Conservation (phyloP, 2,113 vertebrate species). For the Leptocoma aspasia region DNA sequence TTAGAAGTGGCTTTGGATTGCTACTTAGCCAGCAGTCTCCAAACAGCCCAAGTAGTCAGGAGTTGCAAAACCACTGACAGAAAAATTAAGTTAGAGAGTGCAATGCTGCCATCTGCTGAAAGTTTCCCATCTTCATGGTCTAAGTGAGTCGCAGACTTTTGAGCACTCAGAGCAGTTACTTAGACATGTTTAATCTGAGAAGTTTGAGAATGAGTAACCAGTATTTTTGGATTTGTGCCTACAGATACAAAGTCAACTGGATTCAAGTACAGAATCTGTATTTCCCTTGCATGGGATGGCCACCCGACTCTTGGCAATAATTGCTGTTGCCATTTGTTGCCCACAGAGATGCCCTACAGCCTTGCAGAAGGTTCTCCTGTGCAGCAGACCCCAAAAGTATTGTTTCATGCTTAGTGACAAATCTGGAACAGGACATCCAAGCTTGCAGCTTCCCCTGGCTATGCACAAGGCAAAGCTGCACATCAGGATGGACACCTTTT, state of each 20-base stretch:
- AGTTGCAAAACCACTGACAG: not conserved
- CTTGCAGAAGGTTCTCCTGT: not conserved
- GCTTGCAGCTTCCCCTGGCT: not conserved
- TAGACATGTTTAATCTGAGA: not conserved
- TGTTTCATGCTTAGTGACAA: not conserved
- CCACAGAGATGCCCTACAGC: accelerated
- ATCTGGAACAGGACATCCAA: not conserved
- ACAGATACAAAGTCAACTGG: not conserved
- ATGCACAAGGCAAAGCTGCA: not conserved
- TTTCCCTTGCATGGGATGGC: not conserved
- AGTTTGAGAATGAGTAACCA: not conserved
- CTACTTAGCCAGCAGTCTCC: not conserved
- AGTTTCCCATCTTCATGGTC: not conserved
- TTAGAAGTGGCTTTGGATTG: slow-evolving; percentile 20
- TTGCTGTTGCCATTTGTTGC: accelerated
- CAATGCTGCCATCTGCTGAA: slow-evolving; percentile 65
- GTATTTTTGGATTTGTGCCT: not conserved
- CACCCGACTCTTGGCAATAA: not conserved
- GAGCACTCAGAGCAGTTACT: not conserved
- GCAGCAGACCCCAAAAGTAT: not conserved
- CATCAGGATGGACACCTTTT: not conserved
- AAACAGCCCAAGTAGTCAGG: not conserved
- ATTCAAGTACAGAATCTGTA: not conserved
- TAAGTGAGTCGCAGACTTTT: not conserved
- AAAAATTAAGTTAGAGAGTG: slow-evolving; percentile 16